Evolutionary conservation across 2,888 invertebrate species (phyloP), one percentile per base, ranked within the genome.

Genomic region (Agrochola litura): DNA sequence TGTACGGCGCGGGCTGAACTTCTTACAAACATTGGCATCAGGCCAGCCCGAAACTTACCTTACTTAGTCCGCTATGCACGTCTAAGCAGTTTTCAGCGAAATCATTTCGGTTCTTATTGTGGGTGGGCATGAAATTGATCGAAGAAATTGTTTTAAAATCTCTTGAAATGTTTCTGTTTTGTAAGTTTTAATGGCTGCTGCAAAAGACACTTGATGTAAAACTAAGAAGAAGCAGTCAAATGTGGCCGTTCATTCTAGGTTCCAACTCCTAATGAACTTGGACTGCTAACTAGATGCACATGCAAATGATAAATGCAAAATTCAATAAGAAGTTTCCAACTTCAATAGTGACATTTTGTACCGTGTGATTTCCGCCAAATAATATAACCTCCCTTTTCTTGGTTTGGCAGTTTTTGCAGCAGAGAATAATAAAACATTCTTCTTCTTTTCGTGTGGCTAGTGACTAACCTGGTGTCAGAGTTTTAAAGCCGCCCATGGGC

Each of bases 21-120:
- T 93, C 92, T 91, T 89, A 89, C 93, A 92, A 94, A 94, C 92
- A 92, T 92, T 95, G 95, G 95, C 94, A 86, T 70, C 75, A 77
- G 79, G 94, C 94, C 94, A 95, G 90, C 80, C 86, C 85, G 86
- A 88, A 87, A 94, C 89, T 93, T 93, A 91, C 91, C 93, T 90
- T 90, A 90, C 91, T 92, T 90, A 91, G 91, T 88, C 89, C 85
- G 87, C 90, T 81, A 88, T 91, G 90, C 93, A 91, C 91, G 90
- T 92, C 90, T 91, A 91, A 91, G 92, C 92, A 92, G 89, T 92
- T 92, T 92, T 88, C 88, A 89, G 88, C 81, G 73, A 89, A 91
- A 92, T 90, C 84, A 90, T 92, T 90, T 89, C 84, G 64, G 82
- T 79, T 84, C 83, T 79, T 83, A 87, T 79, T 84, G 79, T 84